These are phyloP conservation scores for Caenorhabditis remanei DNA, from an alignment of 1,140 invertebrate genomes.

Conservation along the genomic window DNA sequence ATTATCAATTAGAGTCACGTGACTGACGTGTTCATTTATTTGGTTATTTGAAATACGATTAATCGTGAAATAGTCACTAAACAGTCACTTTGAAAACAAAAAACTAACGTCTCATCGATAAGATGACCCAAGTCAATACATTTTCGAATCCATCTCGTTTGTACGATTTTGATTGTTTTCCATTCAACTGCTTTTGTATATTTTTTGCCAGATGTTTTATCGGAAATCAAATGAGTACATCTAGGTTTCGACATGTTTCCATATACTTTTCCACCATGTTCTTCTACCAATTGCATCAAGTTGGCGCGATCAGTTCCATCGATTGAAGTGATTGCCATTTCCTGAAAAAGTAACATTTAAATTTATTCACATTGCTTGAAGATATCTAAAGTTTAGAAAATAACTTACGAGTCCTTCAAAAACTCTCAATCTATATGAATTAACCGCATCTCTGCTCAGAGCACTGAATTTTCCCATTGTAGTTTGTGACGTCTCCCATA, in stretches of 20 bases:
- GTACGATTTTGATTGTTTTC: constrained; percentile 35
- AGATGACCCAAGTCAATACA: constrained; percentile 55
- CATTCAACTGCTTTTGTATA: constrained; percentile 57
- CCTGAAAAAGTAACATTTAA: background rate
- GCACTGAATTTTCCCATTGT: constrained; percentile 44
- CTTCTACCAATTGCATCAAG: constrained; percentile 46
- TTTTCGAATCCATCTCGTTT: constrained; percentile 51
- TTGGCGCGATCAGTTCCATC: constrained; percentile 30
- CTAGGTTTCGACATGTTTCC: constrained; percentile 49
- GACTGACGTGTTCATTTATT: no score
- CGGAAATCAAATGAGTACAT: constrained; percentile 59
- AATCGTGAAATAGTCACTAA: background rate
- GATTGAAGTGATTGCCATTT: constrained; percentile 27
- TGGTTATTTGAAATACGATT: background rate
- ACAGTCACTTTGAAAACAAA: background rate
- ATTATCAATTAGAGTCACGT: no score
- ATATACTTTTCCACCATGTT: constrained; percentile 48
- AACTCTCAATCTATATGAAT: background rate
- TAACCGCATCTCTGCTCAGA: background rate
- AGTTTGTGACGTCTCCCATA: constrained; percentile 22
- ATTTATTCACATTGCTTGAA: no score
- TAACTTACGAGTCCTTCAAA: constrained; percentile 25
- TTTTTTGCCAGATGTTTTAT: constrained; percentile 49
- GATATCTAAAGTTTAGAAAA: background rate
- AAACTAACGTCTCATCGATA: constrained; percentile 17